Evolutionary conservation across 2,888 invertebrate species (phyloP), one percentile per base, ranked within the genome.

Genomic region (Fragum fragum): DNA sequence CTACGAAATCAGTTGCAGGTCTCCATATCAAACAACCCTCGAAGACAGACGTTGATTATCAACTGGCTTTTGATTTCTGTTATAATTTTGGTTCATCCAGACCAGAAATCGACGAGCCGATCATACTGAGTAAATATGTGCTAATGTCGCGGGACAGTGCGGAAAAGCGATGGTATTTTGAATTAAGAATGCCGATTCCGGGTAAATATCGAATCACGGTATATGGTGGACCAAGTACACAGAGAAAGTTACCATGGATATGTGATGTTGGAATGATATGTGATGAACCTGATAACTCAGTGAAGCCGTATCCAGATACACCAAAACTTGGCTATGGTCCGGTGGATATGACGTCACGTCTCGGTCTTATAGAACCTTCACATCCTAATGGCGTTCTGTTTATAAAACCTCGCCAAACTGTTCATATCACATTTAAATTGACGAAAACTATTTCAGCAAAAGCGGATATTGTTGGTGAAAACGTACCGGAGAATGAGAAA

Each of bases 311-410:
- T 55, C 86, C 86, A 21, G 81, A 73, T 18, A 71, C 55, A 6
- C 83, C 86, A 0, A n/a, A 32, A 6, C 76, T 86, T 1, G 86
- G 86, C 2, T 86, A 78, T 32, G 86, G 86, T 7, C 86, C 86
- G 5, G 74, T 86, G 14, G 36, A 68, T 59, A 81, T 86, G 71
- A 86, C 86, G 18, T 73, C 79, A 36, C 57, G 42, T 14, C 55
- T 76, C 3, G 86, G 83, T 1, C 47, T 86, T 11, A 66, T 69
- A 1, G 55, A 86, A 36, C 83, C 86, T 2, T 86, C 86, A 16
- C 86, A 86, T 28, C 68, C 81, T 61, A 81, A 79, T 23, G 86
- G 86, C 7, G 63, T 81, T 29, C n/a, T 83, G 68, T 86, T 86
- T 59, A 47, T 86, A 1, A 79, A 74, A 69, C 81, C 86, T 11